Base-by-base conservation (phyloP, 2,797 vertebrate species). In the Gila robusta region DNA sequence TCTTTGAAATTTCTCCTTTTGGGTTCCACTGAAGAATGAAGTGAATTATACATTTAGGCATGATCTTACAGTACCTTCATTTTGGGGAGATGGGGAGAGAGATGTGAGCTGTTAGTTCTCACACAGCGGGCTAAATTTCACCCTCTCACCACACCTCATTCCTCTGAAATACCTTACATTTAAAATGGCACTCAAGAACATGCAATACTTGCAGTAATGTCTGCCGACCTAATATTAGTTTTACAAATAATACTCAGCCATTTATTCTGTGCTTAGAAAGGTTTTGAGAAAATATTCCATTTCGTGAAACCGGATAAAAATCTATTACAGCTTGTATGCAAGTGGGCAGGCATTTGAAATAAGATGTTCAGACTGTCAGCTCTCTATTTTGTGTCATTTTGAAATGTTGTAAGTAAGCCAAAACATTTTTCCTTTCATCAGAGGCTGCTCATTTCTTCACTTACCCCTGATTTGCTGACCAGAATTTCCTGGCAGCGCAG, bases 401-500 rank as follows among this genome's bases (percentile, higher is more conserved):
- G 66, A 89, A 86, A 86, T 79, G 56, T 35, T 82, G 56, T 44
- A 37, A 71, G 62, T 47, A 82, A 87, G 83, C 84, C 74, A 79
- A 84, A 89, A 84, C 78, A 84, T 72, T 76, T 66, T 86, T 67
- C 47, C 32, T 79, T 85, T 78, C 66, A 26, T 67, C 66, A n/a
- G 67, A 52, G 54, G 64, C 37, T 82, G 35, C 84, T 67, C 78
- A 21, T 77, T 88, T 81, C 16, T 90, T 91, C 88, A 67, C 82
- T 84, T n/a, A 2, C 23, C 84, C 69, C 86, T 80, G 26, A 91
- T 74, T 88, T 70, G 66, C 71, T 74, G 66, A 88, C 81, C 88
- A 87, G 54, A 64, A 87, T 92, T 91, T 88, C 87, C 85, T 92
- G 90, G 90, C 90, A 86, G 84, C 16, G 35, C 81, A 54, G 83